Evolutionary conservation across 1,140 invertebrate species (phyloP), one percentile per base, ranked within the genome.

Genomic region (Trypoxylus dichotomus): DNA sequence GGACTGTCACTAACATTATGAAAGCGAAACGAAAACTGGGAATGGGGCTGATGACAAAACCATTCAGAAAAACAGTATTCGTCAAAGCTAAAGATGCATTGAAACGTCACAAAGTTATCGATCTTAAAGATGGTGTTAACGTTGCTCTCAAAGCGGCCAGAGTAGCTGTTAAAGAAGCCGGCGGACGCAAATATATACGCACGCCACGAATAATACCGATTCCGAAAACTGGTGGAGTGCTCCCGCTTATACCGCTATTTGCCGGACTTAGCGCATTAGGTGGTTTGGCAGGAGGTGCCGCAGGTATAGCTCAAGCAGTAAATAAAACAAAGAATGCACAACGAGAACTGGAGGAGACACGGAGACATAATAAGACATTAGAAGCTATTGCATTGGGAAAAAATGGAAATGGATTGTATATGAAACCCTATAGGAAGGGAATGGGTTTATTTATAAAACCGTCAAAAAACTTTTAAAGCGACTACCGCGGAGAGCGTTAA

Each of bases 161-260:
- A 41, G 21, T 43, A 25, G 73, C 76, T 13, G 15, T 77, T 29
- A 77, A 79, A 77, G 58, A 77, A 37, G 76, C 71, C 11, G 78
- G 76, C 10, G 78, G 73, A 15, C 76, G 32, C 47, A 76, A 76
- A 37, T 78, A 75, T 24, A 77, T 81, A 21, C 43, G 73, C 71
- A 43, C 81, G 54, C 83, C 84, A 8, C 79, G 85, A 76, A 74
- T 84, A 32, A 83, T 85, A 47, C 81, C 81, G 27, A 58, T 86
- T 41, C 81, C 84, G 0, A 87, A 85, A 84, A 80, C 79, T 71
- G 85, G 85, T 37, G 83, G 82, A 24, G 25, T 84, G 74, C 76
- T 85, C 63, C 85, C 83, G 25, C 75, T 84, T 43, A 77, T 86
- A 13, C 85, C 84, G 47, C 80, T 86, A 74, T 83, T 85, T 77